phyloP scores from a whole-genome alignment of 2,113 vertebrate species.

The Vicugna pacos region DNA sequence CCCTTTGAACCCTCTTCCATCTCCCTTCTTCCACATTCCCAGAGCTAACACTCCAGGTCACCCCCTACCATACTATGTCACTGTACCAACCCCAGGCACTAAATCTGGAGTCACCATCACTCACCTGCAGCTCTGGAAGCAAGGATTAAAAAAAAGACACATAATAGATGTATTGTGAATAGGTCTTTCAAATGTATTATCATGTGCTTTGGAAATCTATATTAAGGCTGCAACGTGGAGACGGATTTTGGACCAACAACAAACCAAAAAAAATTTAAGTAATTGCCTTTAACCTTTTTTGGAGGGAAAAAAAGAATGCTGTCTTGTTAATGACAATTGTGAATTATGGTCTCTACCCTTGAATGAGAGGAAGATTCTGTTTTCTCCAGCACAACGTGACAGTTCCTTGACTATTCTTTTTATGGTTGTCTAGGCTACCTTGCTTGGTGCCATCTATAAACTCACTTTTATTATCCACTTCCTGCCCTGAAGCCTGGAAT shows the following conservation, averaged over 20 bases:
- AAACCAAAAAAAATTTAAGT: neutral
- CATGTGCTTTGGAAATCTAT: conserved; percentile 19
- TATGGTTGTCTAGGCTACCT: conserved; percentile 44
- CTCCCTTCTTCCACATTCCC: neutral
- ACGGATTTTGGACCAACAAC: neutral
- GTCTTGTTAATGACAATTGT: neutral
- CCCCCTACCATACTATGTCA: neutral
- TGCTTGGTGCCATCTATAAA: conserved; percentile 37
- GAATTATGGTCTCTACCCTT: neutral
- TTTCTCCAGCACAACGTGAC: neutral
- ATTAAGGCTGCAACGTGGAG: conserved; percentile 37
- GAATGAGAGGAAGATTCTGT: conserved; percentile 13
- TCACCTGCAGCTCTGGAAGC: neutral
- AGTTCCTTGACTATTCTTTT: conserved; percentile 50
- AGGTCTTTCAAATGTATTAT: neutral
- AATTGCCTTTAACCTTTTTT: conserved; percentile 16
- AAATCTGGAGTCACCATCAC: neutral
- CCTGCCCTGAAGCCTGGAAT: conserved; percentile 61
- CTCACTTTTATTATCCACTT: conserved; percentile 62
- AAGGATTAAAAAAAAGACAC: neutral
- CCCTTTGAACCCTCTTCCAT: neutral
- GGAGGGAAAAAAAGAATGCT: neutral
- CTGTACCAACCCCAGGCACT: neutral
- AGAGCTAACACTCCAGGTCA: neutral
- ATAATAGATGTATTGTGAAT: neutral